Evolutionary conservation across 2,797 vertebrate genomes (phyloP), one percentile per base, ranked within the genome.

Genomic region (Rachycentron canadum): DNA sequence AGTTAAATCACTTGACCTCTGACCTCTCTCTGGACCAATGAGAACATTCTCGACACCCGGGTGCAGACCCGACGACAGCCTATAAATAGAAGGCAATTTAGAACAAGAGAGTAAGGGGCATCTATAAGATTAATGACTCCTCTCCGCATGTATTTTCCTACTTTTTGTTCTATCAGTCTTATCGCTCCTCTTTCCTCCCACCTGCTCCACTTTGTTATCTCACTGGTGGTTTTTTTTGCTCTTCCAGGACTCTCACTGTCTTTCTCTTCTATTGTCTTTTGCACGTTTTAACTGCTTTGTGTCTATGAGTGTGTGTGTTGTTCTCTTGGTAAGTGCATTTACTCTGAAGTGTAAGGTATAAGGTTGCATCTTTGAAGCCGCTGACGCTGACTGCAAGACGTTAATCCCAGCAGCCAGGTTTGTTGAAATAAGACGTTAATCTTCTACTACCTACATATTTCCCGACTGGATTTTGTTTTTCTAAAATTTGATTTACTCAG

Each of bases 81-180:
- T 91, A 92, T 93, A 91, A 92, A 93, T 93, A 93, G 91, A 65
- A 88, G 71, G 74, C 76, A 86, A 86, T 91, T 93, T 88, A 86
- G 73, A 89, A 50, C n/a, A 56, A 64, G 80, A 78, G 73, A 73
- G 61, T 71, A 82, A 70, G 75, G 74, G 72, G 79, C 77, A 81
- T 86, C 85, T 83, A 73, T 83, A 73, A 92, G 84, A 93, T 91
- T 84, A 91, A 91, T 91, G 88, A 84, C 79, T 89, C 84, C 80
- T 78, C 72, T 86, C 71, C 79, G 43, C 72, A 80, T 89, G 81
- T 43, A 78, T 88, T 86, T 89, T 84, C 89, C 81, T 63, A 67
- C 73, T 87, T 90, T 90, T 88, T 82, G 70, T 90, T 86, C 76
- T 80, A 69, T 81, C 66, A 52, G 36, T 79, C 76, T 88, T 82